phyloP scores from a whole-genome alignment of 1,140 invertebrate genomes.

The Drosophila serrata region DNA sequence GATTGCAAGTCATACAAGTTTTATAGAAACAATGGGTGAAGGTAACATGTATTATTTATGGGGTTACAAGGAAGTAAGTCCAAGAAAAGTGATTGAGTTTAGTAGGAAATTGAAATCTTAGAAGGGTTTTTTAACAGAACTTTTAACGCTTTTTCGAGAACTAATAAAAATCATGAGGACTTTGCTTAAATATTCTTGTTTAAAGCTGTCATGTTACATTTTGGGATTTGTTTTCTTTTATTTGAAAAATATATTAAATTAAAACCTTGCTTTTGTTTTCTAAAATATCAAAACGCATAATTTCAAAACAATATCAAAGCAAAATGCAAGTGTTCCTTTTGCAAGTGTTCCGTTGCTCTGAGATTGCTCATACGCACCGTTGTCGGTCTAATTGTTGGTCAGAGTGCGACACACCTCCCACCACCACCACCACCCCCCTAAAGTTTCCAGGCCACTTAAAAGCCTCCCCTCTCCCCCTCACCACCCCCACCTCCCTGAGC shows the following conservation, averaged over 20 bases:
- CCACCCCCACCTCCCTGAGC: neutral
- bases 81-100: neutral
- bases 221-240: neutral
- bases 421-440: neutral
- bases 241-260: neutral
- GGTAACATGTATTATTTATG: neutral
- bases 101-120: neutral
- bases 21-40: neutral
- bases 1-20: neutral
- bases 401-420: neutral
- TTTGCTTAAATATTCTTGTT: neutral
- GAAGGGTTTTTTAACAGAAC: neutral
- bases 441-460: constrained; percentile 7
- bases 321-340: too few relatives aligned
- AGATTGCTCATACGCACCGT: constrained; percentile 39
- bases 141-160: neutral
- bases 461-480: neutral
- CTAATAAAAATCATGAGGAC: neutral
- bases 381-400: constrained; percentile 44
- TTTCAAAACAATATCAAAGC: too few relatives aligned
- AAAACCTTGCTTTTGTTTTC: neutral
- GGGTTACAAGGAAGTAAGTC: neutral
- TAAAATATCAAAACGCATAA: neutral
- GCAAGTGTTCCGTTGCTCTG: neutral
- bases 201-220: neutral